Evolutionary conservation across 2,888 invertebrate species (phyloP).

Genomic region (Zygogramma bicolorata): DNA sequence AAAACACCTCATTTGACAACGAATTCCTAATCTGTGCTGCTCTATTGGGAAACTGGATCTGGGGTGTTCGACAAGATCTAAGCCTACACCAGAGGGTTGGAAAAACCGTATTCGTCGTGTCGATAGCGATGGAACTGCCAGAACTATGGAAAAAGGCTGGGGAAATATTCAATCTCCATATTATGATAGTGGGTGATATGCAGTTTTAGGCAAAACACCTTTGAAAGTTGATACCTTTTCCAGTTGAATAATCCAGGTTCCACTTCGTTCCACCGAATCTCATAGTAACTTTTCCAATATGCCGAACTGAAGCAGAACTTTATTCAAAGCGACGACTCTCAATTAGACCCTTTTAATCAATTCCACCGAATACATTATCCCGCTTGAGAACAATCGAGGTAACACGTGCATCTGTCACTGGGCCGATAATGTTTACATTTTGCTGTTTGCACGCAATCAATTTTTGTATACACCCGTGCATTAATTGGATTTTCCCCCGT

Average conservation of each 20-base stretch:
- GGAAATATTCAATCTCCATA: no score
- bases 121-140: no score
- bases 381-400: slow-evolving; percentile 16
- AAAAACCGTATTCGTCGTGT: no score
- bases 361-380: not conserved
- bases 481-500: slow-evolving; percentile 38
- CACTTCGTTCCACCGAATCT: not conserved
- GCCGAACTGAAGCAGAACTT: not conserved
- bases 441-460: slow-evolving; percentile 35
- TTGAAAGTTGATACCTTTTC: not conserved
- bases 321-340: not conserved
- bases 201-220: not conserved
- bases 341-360: not conserved
- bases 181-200: no score
- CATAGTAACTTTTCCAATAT: not conserved
- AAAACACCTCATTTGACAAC: no score
- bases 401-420: slow-evolving; percentile 37
- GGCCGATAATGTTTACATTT: slow-evolving; percentile 37
- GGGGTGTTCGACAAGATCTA: no score
- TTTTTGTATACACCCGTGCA: slow-evolving; percentile 41
- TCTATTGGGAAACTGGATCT: no score
- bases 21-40: no score
- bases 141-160: no score
- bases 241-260: not conserved
- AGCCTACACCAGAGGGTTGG: no score